Percentiles rank a stretch among this genome's conserved stretches.
Conservation (phyloP, 2,888 invertebrate genomes). For the Cerastoderma edule region DNA sequence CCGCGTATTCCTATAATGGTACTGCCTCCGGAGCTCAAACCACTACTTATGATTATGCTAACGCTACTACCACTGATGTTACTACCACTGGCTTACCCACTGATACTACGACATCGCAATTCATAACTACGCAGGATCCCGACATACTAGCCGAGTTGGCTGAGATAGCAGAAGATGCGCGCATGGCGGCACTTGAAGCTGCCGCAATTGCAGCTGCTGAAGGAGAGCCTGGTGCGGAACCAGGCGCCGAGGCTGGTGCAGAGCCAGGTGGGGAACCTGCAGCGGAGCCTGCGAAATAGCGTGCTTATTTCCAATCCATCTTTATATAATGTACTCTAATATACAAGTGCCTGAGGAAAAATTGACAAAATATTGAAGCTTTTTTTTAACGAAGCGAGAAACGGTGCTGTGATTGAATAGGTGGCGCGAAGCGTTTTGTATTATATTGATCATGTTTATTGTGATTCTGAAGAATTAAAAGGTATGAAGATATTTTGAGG, state of each 20-base stretch:
- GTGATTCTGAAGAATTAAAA: constrained; percentile 8
- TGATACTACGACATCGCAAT: too few relatives aligned
- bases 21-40: too few relatives aligned
- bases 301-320: too few relatives aligned
- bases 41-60: too few relatives aligned
- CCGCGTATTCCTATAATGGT: too few relatives aligned
- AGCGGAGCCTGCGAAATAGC: too few relatives aligned
- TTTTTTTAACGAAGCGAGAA: neutral
- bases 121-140: constrained; percentile 55
- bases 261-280: neutral
- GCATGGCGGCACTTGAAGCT: constrained; percentile 27
- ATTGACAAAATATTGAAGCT: neutral
- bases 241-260: too few relatives aligned
- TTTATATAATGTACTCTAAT: too few relatives aligned
- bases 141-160: constrained; percentile 37
- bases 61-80: too few relatives aligned
- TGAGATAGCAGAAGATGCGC: constrained; percentile 47
- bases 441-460: constrained; percentile 18
- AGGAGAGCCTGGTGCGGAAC: constrained; percentile 12
- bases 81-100: too few relatives aligned
- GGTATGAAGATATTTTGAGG: neutral
- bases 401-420: too few relatives aligned
- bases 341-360: too few relatives aligned
- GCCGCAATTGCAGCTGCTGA: constrained; percentile 7
- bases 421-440: constrained; percentile 23